Percentiles rank a stretch among this genome's conserved stretches.
Conservation (phyloP, 1,140 invertebrate species). For the Mamestra configurata region DNA sequence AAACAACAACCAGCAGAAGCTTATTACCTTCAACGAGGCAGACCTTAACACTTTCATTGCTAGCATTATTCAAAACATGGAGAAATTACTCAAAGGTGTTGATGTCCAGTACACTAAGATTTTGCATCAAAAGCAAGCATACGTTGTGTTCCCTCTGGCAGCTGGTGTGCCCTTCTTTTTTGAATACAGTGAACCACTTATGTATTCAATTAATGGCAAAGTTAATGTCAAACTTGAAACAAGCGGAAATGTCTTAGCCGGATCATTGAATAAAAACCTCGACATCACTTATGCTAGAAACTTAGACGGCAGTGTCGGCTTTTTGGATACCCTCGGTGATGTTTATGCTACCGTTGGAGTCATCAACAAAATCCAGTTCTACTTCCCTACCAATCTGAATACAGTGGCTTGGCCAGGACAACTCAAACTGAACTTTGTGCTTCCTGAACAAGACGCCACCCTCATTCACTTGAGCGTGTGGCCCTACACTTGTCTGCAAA, state of each 20-base stretch:
- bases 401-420: slow-evolving; percentile 83
- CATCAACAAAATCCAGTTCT: slow-evolving; percentile 88
- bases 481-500: slow-evolving; percentile 83
- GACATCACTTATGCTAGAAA: slow-evolving; percentile 85
- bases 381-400: slow-evolving; percentile 86
- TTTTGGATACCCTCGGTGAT: slow-evolving; percentile 89
- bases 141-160: slow-evolving; percentile 90
- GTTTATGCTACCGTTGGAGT: slow-evolving; percentile 89
- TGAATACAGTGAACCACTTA: slow-evolving; percentile 87
- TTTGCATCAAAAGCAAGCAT: slow-evolving; percentile 84
- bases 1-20: slow-evolving; percentile 78
- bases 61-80: slow-evolving; percentile 68
- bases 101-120: slow-evolving; percentile 88
- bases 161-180: slow-evolving; percentile 91
- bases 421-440: slow-evolving; percentile 80
- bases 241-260: too few relatives aligned
- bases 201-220: slow-evolving; percentile 81
- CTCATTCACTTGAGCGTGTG: slow-evolving; percentile 88
- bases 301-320: slow-evolving; percentile 89
- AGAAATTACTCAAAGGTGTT: slow-evolving; percentile 73
- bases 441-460: slow-evolving; percentile 84
- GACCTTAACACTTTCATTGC: slow-evolving; percentile 85
- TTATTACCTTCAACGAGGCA: slow-evolving; percentile 89
- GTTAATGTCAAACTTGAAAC: slow-evolving; percentile 11
- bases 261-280: slow-evolving; percentile 81